phyloP scores from a whole-genome alignment of 2,113 vertebrate species.

The Lathamus discolor region DNA sequence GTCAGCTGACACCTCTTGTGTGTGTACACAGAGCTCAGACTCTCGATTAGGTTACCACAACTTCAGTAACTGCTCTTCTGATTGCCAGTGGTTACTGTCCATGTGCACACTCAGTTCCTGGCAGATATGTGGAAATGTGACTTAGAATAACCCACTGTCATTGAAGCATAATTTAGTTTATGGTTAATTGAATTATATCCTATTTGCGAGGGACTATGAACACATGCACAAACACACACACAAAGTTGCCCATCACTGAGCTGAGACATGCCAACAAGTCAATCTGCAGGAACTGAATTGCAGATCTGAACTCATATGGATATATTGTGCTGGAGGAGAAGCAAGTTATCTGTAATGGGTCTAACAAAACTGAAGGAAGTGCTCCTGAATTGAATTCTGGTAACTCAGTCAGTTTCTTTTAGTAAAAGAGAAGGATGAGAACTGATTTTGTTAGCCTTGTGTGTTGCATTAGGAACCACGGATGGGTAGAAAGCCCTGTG shows the following conservation, averaged over 20 bases:
- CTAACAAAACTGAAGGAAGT: neutral
- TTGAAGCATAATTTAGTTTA: neutral
- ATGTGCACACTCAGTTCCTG: neutral
- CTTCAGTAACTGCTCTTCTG: neutral
- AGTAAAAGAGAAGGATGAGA: neutral
- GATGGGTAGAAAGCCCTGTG: neutral
- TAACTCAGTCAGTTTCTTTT: neutral
- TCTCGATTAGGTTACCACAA: neutral
- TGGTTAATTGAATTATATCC: neutral
- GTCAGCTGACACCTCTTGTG: neutral
- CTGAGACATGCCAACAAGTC: neutral
- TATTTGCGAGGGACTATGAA: neutral
- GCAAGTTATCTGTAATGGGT: neutral
- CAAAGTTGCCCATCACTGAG: accelerated
- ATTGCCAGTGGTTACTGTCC: neutral
- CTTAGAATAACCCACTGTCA: neutral
- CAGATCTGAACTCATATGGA: neutral
- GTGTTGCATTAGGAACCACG: neutral
- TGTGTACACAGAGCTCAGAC: neutral
- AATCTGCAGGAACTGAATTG: neutral
- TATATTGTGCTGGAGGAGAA: neutral
- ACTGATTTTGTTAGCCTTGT: neutral
- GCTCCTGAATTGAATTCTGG: neutral
- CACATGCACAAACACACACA: accelerated
- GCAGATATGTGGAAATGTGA: neutral